phyloP scores from a whole-genome alignment of 2,888 invertebrate species.

The Lymantria dispar region DNA sequence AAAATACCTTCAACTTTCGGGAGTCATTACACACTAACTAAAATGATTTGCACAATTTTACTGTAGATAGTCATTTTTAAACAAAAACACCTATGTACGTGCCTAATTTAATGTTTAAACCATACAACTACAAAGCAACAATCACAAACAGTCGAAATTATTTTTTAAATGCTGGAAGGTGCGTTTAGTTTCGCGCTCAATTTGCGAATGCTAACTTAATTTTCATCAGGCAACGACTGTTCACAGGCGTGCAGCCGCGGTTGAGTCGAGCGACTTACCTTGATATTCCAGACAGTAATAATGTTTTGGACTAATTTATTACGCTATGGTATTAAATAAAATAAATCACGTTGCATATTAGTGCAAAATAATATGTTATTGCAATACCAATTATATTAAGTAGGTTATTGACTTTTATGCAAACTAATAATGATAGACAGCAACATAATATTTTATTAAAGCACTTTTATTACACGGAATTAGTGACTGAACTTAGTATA shows the following conservation, averaged over 20 bases:
- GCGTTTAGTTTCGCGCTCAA: constrained; percentile 51
- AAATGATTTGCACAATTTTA: constrained; percentile 77
- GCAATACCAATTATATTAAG: too few species aligned
- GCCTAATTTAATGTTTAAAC: constrained; percentile 4
- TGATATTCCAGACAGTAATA: constrained; percentile 53
- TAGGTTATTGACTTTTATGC: too few species aligned
- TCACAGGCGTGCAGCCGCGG: constrained; percentile 36
- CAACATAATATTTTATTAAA: too few species aligned
- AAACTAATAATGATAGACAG: too few species aligned
- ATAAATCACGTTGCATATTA: too few species aligned
- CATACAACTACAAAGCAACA: not conserved
- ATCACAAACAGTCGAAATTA: constrained; percentile 24
- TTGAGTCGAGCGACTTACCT: too few species aligned
- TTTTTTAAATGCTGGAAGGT: constrained; percentile 28
- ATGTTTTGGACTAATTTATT: not conserved
- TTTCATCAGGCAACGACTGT: constrained; percentile 41
- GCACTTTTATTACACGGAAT: too few species aligned
- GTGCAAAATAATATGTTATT: too few species aligned
- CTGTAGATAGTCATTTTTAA: constrained; percentile 74
- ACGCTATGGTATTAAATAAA: not conserved
- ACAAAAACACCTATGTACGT: too few species aligned
- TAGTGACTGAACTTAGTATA: too few species aligned
- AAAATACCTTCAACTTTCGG: constrained; percentile 27
- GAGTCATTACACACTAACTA: constrained; percentile 66
- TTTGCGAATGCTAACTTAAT: constrained; percentile 49